These are phyloP conservation scores for Polymixis flavicincta DNA, from an alignment of 2,888 invertebrate genomes.

Conservation along the genomic window DNA sequence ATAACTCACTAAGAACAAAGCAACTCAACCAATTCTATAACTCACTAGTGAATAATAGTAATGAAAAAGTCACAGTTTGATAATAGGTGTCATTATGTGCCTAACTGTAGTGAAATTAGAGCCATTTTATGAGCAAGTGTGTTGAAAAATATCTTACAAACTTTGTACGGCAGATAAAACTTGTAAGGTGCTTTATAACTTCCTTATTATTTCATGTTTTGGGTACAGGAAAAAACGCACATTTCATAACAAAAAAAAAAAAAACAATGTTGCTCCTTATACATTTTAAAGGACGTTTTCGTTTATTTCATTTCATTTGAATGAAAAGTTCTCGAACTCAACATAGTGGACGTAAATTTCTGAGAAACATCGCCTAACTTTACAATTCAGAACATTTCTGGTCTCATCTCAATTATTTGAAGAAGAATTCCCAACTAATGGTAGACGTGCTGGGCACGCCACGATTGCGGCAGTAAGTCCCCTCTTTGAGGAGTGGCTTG, in stretches of 20 bases:
- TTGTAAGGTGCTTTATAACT: constrained; percentile 3
- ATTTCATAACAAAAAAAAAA: no score
- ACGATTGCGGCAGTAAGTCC: no score
- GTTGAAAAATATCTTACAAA: constrained; percentile 1
- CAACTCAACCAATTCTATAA: no score
- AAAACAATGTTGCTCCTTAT: no score
- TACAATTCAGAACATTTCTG: constrained; percentile 25
- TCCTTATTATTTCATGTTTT: not conserved
- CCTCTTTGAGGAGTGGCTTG: no score
- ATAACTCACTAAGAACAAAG: no score
- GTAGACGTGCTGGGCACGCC: not conserved
- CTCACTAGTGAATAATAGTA: no score
- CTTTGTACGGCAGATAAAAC: not conserved
- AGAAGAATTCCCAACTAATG: constrained; percentile 8
- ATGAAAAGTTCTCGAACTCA: no score
- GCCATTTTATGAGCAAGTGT: no score
- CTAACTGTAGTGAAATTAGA: no score
- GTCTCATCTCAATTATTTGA: constrained; percentile 23
- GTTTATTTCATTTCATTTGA: not conserved
- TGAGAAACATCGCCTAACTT: constrained; percentile 7
- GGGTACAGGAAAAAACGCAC: not conserved
- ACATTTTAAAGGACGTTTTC: not conserved
- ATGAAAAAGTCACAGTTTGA: no score
- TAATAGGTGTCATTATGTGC: no score
- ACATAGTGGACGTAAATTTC: constrained; percentile 13